Conservation (phyloP, 2,888 invertebrate species). For the Andrena hattorfiana region DNA sequence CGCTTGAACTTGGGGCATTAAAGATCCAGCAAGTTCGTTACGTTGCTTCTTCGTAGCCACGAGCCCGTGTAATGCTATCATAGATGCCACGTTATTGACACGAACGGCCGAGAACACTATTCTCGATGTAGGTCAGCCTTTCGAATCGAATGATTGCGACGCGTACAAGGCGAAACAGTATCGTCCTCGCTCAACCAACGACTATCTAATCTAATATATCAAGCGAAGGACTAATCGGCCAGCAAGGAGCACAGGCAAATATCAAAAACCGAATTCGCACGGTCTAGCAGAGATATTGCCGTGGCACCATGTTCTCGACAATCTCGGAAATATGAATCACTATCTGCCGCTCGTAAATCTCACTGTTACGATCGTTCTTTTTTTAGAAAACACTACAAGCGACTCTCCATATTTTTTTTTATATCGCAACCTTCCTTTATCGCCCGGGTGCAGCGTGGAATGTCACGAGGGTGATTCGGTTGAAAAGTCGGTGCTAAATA, state of each 20-base stretch:
- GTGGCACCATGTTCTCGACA: constrained; percentile 7
- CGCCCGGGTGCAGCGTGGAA: too few relatives aligned
- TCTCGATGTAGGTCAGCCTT: not conserved
- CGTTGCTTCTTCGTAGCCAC: too few relatives aligned
- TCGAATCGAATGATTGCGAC: not conserved
- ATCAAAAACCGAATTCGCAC: constrained; percentile 52
- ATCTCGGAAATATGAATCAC: constrained; percentile 34
- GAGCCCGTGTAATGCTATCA: not conserved
- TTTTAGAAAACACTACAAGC: not conserved
- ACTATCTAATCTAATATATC: constrained; percentile 1
- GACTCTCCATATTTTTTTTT: too few relatives aligned
- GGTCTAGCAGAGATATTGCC: constrained; percentile 43
- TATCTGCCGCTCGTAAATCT: not conserved
- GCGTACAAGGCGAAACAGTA: not conserved
- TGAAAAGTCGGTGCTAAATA: too few relatives aligned
- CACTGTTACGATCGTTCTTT: not conserved
- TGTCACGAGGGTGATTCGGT: too few relatives aligned
- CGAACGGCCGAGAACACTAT: not conserved
- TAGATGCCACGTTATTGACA: not conserved
- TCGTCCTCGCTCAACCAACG: not conserved
- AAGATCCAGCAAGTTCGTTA: not conserved
- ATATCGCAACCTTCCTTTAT: too few relatives aligned
- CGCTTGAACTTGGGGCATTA: not conserved
- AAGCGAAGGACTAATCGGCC: not conserved
- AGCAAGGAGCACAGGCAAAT: constrained; percentile 18